Conservation (phyloP, 2,888 invertebrate genomes). For the Aquatica leii region DNA sequence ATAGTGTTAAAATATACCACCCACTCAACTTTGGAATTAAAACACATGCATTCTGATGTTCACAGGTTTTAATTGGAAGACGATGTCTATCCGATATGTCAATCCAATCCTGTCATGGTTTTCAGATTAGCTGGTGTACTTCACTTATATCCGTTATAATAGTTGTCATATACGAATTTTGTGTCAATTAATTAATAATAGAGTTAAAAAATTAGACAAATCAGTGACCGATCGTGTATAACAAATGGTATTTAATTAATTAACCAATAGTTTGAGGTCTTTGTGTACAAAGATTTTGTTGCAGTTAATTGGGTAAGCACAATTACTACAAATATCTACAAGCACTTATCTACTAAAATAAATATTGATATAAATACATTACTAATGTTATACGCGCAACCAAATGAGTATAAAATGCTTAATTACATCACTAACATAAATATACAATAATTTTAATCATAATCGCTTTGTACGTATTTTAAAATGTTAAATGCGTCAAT, state of each 20-base stretch:
- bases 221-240: background rate
- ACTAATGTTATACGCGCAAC: background rate
- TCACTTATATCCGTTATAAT: constrained; percentile 40
- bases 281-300: no score
- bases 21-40: constrained; percentile 30
- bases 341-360: constrained; percentile 1
- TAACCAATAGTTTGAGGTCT: no score
- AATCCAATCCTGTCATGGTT: constrained; percentile 35
- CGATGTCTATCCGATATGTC: constrained; percentile 40
- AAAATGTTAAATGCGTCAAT: no score
- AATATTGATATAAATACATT: constrained; percentile 11
- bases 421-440: background rate
- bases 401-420: background rate
- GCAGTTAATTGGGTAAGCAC: no score
- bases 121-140: constrained; percentile 44
- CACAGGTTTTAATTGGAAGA: constrained; percentile 45
- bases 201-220: constrained; percentile 9
- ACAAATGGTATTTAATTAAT: background rate
- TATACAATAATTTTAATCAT: no score
- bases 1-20: constrained; percentile 19
- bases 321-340: no score
- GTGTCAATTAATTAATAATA: constrained; percentile 46
- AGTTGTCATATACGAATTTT: constrained; percentile 43
- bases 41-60: constrained; percentile 36
- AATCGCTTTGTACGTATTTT: constrained; percentile 6